Percentiles rank a stretch among this genome's conserved stretches.
phyloP scores from a whole-genome alignment of 1,140 invertebrate species.

The Temnothorax nylanderi region DNA sequence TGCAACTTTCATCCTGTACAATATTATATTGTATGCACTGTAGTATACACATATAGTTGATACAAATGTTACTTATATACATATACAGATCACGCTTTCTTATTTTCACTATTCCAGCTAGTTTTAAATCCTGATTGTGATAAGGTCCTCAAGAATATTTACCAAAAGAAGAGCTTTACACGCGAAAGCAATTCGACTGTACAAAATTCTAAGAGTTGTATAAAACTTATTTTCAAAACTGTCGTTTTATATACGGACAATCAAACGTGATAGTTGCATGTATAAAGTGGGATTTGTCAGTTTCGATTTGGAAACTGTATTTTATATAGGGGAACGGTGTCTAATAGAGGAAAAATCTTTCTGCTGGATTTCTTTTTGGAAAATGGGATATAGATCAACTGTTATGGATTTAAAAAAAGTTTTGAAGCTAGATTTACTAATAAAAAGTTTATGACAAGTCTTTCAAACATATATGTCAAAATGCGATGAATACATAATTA shows the following conservation, averaged over 20 bases:
- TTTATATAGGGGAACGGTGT: constrained; percentile 45
- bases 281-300: background rate
- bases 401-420: background rate
- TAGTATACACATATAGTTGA: constrained; percentile 43
- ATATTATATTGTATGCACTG: constrained; percentile 46
- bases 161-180: constrained; percentile 41
- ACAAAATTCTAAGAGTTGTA: constrained; percentile 49
- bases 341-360: constrained; percentile 10
- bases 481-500: constrained; percentile 5
- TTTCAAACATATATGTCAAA: background rate
- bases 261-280: background rate
- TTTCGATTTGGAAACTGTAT: constrained; percentile 21
- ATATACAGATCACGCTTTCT: constrained; percentile 44
- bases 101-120: constrained; percentile 16
- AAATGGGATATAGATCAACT: background rate
- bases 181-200: constrained; percentile 33
- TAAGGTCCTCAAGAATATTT: constrained; percentile 14
- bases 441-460: background rate
- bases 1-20: constrained; percentile 34
- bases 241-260: background rate
- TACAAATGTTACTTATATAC: constrained; percentile 40
- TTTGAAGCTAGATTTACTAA: background rate
- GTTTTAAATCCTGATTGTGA: constrained; percentile 38
- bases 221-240: constrained; percentile 24
- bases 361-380: background rate